Evolutionary conservation across 2,797 vertebrate species (phyloP), one percentile per base, ranked within the genome.

Genomic region (Vespertilio murinus): DNA sequence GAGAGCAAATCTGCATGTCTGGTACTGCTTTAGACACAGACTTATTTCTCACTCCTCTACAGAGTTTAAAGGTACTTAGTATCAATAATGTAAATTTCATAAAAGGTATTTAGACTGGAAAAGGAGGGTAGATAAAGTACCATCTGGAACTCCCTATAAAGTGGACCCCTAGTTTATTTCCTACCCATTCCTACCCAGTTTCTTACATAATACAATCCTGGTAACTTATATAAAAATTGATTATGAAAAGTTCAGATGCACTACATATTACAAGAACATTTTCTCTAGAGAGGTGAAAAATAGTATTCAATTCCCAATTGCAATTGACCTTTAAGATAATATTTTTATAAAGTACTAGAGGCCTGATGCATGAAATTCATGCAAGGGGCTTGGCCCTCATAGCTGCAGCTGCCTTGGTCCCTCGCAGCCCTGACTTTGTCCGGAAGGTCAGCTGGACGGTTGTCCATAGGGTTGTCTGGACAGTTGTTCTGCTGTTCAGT

Each of bases 161-260:
- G 5, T 82, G 12, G 25, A 84, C 1, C 2, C 23, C 33, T 82
- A 69, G 30, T 90, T 90, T 88, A 88, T 82, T 93, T 85, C 30
- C 40, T 90, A 64, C 17, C 49, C 54, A 54, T 67, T 94, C 11
- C 42, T 84, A 49, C 17, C 2, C 25, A 89, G 11, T 93, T 94
- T 88, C n/a, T 81, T 91, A 59, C 16, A 70, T 89, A 64, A 71
- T 84, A 42, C 22, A 75, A 70, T 88, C 52, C 28, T 91, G 23
- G 56, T 88, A 90, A 70, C 22, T 40, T 33, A 25, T 40, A 59
- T 11, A 49, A 35, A 85, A 49, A 54, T 33, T 71, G 47, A 59
- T 71, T 81, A 49, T 73, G 30, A 33, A 86, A 88, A 94, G 71
- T 65, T 89, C 33, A 86, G 92, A 93, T 67, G 20, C 6, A 86